phyloP scores from a whole-genome alignment of 2,113 vertebrate genomes.

The Poeciliopsis prolifica region DNA sequence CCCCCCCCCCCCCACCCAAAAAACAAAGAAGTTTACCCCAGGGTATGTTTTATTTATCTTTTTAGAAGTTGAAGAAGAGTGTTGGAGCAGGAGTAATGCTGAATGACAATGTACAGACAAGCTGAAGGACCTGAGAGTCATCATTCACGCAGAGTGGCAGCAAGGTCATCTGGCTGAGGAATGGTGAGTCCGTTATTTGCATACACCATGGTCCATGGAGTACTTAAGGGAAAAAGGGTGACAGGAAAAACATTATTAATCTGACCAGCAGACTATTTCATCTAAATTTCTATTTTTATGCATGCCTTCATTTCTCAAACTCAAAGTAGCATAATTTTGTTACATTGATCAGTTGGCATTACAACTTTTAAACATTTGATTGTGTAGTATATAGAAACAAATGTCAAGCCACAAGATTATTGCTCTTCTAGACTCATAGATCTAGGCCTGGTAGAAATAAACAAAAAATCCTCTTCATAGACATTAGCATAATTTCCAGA shows the following conservation, averaged over 20 bases:
- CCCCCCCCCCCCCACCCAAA: no score
- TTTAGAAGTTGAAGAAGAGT: slow-evolving; percentile 44
- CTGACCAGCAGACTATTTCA: slow-evolving; percentile 29
- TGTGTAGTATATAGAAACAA: not conserved
- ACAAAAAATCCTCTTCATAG: not conserved
- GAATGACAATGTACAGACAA: slow-evolving; percentile 47
- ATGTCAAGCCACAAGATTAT: slow-evolving; percentile 25
- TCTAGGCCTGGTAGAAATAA: not conserved
- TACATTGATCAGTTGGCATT: not conserved
- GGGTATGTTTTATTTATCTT: slow-evolving; percentile 57
- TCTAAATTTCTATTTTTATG: slow-evolving; percentile 24
- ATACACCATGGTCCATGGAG: slow-evolving; percentile 42
- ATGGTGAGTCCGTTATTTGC: slow-evolving; percentile 66
- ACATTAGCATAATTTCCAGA: no score
- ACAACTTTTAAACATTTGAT: not conserved
- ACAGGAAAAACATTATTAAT: slow-evolving; percentile 38
- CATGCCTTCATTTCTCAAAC: not conserved
- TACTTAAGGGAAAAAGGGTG: slow-evolving; percentile 38
- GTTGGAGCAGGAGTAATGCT: slow-evolving; percentile 35
- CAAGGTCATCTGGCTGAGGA: slow-evolving; percentile 48
- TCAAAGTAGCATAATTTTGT: not conserved
- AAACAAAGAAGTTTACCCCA: slow-evolving; percentile 63
- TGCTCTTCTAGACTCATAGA: not conserved
- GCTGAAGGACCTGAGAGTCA: slow-evolving; percentile 57
- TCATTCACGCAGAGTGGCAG: slow-evolving; percentile 47